Base-by-base conservation (phyloP, 2,113 vertebrate species). In the Trochalopteron elliotii region DNA sequence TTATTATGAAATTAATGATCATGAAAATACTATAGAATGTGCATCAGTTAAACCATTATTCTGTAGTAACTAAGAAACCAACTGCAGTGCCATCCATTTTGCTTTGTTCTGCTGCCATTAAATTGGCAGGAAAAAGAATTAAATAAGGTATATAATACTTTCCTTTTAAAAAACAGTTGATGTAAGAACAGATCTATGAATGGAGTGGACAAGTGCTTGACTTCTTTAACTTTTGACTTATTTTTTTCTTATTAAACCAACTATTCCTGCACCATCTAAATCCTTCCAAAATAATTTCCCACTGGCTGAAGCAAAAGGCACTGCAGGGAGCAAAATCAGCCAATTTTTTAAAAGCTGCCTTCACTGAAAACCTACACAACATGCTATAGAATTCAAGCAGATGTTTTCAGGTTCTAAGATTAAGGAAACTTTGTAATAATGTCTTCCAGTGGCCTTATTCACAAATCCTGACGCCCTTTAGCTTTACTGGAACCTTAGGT, bases 371-470 rank as follows among this genome's bases (percentile, higher is more conserved):
- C 13, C 70, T 13, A 47, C 15, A 77, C 37, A 78, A 79, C 56
- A 52, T 44, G 30, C 27, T 50, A 61, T 12, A 70, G 55, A 87
- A 77, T 44, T 95, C 84, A 84, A 96, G 37, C 64, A 90, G 64
- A 70, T 53, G 55, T 72, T 94, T 94, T 64, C 75, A 71, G 37
- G 91, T 92, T 81, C 85, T 61, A 83, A 70, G 71, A 93, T 88
- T 87, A 93, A 77, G 28, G 22, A 83, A 90, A 94, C 7, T 83
- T 79, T 80, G 18, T 67, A 84, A 69, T 95, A 78, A 83, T 24
- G 17, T 68, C 45, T 93, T 85, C 27, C 44, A 76, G 35, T n/a
- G 37, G 28, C 10, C 47, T 68, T 90, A 71, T 23, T 89, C 61
- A 81, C 40, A 83, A 95, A 90, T 70, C 21, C 20, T 49, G 61